Evolutionary conservation across 2,113 vertebrate species (phyloP).

Genomic region (Emydura subglobosa): DNA sequence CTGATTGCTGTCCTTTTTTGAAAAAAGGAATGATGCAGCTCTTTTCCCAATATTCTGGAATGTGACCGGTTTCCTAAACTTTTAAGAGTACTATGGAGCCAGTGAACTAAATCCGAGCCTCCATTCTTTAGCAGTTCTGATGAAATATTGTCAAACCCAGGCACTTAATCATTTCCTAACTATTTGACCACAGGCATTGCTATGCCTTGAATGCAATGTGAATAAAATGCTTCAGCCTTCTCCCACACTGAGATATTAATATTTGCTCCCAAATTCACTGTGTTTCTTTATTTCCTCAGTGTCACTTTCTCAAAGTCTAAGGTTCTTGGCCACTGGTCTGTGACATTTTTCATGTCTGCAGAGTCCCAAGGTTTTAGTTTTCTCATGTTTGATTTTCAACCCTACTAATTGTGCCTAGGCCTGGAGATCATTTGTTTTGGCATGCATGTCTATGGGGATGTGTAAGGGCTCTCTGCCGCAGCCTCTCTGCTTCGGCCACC

Average conservation of each 20-base stretch:
- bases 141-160: background rate
- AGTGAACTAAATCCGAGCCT: background rate
- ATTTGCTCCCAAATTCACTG: background rate
- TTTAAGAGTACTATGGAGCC: background rate
- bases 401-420: background rate
- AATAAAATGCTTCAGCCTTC: constrained; percentile 1
- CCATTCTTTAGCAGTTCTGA: background rate
- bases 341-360: background rate
- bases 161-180: background rate
- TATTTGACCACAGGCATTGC: background rate
- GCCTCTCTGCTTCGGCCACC: no score
- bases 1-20: no score
- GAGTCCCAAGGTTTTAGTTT: background rate
- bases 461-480: no score
- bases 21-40: background rate
- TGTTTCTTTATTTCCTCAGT: constrained; percentile 17
- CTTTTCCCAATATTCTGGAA: background rate
- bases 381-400: background rate
- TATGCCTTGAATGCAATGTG: background rate
- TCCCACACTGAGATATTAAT: background rate
- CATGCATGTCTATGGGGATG: no score
- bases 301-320: constrained; percentile 48
- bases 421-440: background rate
- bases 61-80: background rate
- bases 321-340: background rate